Base-by-base conservation (phyloP, 1,140 invertebrate species). In the Drosophila prosaltans region DNA sequence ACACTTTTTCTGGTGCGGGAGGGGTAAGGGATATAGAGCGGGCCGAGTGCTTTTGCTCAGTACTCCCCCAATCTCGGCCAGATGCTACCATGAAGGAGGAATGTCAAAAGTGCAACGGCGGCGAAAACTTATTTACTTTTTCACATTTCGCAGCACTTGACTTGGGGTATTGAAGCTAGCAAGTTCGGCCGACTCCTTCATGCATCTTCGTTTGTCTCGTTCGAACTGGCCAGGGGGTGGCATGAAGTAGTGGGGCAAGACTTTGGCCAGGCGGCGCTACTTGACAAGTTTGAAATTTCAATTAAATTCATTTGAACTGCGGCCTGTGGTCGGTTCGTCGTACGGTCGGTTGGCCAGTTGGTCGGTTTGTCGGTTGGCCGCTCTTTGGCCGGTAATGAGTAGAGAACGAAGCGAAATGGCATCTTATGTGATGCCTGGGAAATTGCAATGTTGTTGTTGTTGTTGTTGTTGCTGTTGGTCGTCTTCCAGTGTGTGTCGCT, bases 231-330 rank as follows among this genome's bases (percentile, higher is more conserved):
- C 28, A 41, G 61, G 6, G 36, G 28, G 30, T n/a, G n/a, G 43
- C 32, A 16, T 24, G 6, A 2, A 30, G 10, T 16, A 30, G 51
- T 11, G 11, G n/a, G 32, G 39, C 16, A 21, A 36, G 26, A 5
- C 28, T 51, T 21, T 51, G 41, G 57, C 51, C 61, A 48, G 30
- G 43, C 58, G 76, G 57, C 55, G 69, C 77, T 71, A 66, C 84
- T 89, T 89, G 84, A 89, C 84, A 89, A 89, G 80, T 89, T 89
- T 89, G 84, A 89, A 89, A 89, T 89, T 89, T 89, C 84, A 84
- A 89, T 89, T 89, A 89, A 89, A 89, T 84, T 84, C 84, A 89
- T 89, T 88, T 88, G 84, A 88, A 88, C 84, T 88, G 84, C 80
- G 84, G 84, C 80, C 71, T 59, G 73, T 69, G 39, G 10, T 65